Conservation (phyloP, 1,140 invertebrate genomes). For the Steinernema khuongi region DNA sequence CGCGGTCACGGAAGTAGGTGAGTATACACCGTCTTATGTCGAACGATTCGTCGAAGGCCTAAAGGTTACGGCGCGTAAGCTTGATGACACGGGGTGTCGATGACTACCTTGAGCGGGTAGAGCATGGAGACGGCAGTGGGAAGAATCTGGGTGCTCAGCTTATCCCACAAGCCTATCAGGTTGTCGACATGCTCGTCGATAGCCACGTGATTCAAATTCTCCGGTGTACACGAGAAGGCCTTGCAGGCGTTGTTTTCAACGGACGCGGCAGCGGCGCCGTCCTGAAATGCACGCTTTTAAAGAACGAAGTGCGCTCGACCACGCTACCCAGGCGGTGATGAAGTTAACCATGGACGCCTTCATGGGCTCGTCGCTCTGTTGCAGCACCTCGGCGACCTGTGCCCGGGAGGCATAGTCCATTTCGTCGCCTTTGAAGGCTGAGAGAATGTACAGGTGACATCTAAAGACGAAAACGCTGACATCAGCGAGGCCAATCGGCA, state of each 20-base stretch:
- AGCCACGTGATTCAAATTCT: slow-evolving; percentile 7
- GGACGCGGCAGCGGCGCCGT: slow-evolving; percentile 22
- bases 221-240: slow-evolving; percentile 25
- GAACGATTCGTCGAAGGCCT: slow-evolving; percentile 18
- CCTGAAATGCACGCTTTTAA: neutral
- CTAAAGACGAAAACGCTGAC: neutral
- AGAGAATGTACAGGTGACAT: neutral
- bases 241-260: slow-evolving; percentile 38
- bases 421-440: neutral
- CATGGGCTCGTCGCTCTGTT: neutral
- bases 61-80: neutral
- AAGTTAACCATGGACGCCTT: neutral
- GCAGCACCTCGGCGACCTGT: neutral
- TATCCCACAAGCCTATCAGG: slow-evolving; percentile 27
- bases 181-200: neutral
- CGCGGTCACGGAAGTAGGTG: slow-evolving; percentile 29
- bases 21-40: slow-evolving; percentile 26
- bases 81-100: neutral
- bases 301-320: neutral
- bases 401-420: neutral
- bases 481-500: neutral
- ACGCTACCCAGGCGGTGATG: neutral
- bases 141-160: slow-evolving; percentile 19
- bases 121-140: slow-evolving; percentile 26
- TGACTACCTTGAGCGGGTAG: slow-evolving; percentile 29